Base-by-base conservation (phyloP, 2,797 vertebrate species). In the Myripristis murdjan region DNA sequence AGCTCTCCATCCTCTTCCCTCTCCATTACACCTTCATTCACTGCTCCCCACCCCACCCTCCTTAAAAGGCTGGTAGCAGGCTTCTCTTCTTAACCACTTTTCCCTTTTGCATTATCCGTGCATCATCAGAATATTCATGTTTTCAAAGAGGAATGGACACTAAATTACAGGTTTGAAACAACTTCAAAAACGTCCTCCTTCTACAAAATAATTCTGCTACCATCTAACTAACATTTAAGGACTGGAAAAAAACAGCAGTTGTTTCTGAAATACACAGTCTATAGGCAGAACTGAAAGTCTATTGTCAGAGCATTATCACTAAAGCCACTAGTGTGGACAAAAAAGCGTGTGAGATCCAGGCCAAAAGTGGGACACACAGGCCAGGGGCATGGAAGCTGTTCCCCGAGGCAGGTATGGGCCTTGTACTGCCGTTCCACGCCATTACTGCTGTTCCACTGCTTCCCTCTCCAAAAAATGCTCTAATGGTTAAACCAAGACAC, bases 401-500 rank as follows among this genome's bases (percentile, higher is more conserved):
- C 78, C 76, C 67, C 63, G 84, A 68, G 81, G 64, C 62, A 35
- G 47, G 73, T 66, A 74, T 57, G 64, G 58, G 73, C 81, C 80
- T 73, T 77, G 80, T 69, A 69, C 67, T 18, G 75, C 73, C 75
- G 85, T 89, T 88, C 77, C 81, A 84, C 81, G 83, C 71, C 88
- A 91, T 87, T 89, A 85, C 67, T 67, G 81, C 70, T 79, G 72
- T 70, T 78, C 84, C 75, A 71, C 79, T 75, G 74, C 82, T 88
- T 90, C 87, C 87, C 69, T 46, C 61, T 44, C 26, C 33, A 56
- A 72, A 54, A 84, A 74, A 83, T 10, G 14, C 62, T 63, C 79
- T 82, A 84, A 89, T 84, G 87, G 82, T 83, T 88, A 76, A 88
- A 89, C 87, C 87, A 73, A 81, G 77, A 76, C 73, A 44, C 78